Base-by-base conservation (phyloP, 2,113 vertebrate species). In the Xyrauchen texanus region DNA sequence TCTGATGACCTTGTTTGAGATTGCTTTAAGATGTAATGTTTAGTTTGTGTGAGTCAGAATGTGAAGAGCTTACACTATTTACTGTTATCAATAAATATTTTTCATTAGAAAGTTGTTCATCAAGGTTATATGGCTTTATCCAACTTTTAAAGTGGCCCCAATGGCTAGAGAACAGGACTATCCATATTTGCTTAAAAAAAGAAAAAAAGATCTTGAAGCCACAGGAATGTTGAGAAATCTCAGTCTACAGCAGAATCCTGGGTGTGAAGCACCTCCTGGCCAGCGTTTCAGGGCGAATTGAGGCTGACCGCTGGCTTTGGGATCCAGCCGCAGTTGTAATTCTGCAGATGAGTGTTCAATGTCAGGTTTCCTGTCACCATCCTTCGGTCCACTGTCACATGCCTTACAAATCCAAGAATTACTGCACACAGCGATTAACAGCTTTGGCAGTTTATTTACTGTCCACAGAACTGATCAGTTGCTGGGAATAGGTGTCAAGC, bases 281-380 rank as follows among this genome's bases (percentile, higher is more conserved):
- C 67, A 60, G 46, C 16, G 11, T 70, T 70, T 64, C 46, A 44
- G 16, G 2, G 7, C 9, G 16, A 78, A 57, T 61, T n/a, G 21
- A 67, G 74, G 8, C 4, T 65, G 60, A 51, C 34, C 3, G 34
- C 71, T 81, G 55, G 8, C 8, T 68, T 65, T 58, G 58, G 67
- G 73, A 57, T 52, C 78, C 70, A 69, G 11, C 16, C 7, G 64
- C 3, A 51, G 76, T 12, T 76, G 47, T 85, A 85, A 65, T 78
- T 82, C 78, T 81, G 81, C 34, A 65, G 64, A 76, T 79, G 77
- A 82, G 62, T 9, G 57, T 78, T 51, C 62, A 46, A 15, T 76
- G 65, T 82, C 68, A 11, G 72, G 66, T 46, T 49, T 71, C 58
- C 67, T 73, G 77, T 82, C 47, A 51, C 21, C 6, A 15, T 77